A percentile compares a stretch with the other conserved stretches of the same genome.
Evolutionary conservation across 2,888 invertebrate species (phyloP).

Genomic region (Tryphoninae sp.): DNA sequence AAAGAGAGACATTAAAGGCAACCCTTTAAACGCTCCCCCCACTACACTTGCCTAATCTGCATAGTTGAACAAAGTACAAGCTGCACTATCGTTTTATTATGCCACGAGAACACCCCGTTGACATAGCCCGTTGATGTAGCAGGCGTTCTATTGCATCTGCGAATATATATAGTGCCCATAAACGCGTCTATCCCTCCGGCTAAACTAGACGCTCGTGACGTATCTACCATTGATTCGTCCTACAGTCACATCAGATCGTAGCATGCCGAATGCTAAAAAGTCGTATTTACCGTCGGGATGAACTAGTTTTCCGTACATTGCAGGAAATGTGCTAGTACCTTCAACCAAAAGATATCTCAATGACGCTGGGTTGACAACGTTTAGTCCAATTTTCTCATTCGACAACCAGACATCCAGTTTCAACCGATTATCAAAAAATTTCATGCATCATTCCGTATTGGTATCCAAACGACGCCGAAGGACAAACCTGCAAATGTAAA

Average conservation of each 20-base stretch:
- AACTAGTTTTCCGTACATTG: not conserved
- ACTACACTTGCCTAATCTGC: conserved; percentile 56
- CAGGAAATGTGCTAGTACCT: not conserved
- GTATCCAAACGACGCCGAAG: conserved; percentile 43
- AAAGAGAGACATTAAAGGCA: conserved; percentile 53
- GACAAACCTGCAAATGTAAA: conserved; percentile 54
- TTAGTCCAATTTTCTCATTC: not conserved
- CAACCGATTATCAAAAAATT: not conserved
- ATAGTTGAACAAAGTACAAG: conserved; percentile 58
- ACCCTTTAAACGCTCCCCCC: conserved; percentile 51
- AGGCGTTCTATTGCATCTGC: conserved; percentile 23
- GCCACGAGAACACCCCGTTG: conserved; percentile 47
- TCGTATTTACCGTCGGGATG: not conserved
- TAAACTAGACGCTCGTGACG: conserved; percentile 55
- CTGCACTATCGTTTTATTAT: conserved; percentile 54
- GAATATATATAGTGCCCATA: not conserved
- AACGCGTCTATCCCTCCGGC: conserved; percentile 36
- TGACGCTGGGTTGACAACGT: not conserved
- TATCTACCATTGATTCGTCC: conserved; percentile 56
- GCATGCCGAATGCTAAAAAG: conserved; percentile 23
- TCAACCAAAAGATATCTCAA: not conserved
- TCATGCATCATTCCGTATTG: conserved; percentile 27
- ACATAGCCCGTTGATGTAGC: conserved; percentile 29
- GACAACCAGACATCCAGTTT: not conserved
- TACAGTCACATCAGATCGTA: conserved; percentile 35